Evolutionary conservation across 2,888 invertebrate genomes (phyloP), one percentile per base, ranked within the genome.

Genomic region (Temnothorax rugatulus): DNA sequence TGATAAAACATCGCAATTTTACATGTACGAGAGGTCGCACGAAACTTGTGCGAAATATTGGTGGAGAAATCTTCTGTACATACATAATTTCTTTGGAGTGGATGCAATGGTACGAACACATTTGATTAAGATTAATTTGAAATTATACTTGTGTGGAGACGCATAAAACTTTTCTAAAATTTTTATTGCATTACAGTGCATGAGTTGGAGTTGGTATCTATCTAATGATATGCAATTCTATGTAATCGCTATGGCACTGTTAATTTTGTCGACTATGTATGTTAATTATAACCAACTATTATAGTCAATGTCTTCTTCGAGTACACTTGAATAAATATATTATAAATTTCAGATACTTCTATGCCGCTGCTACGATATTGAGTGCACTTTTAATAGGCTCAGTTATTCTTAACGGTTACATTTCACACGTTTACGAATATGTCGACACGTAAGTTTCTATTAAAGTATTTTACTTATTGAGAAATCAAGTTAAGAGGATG

Each of bases 381-480:
- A 21, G 54, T 21, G 21, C 11, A 54, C 21, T 54, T 11, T 54
- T 54, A 54, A 54, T 54, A 21, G 54, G 21, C 21, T 54, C 21
- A 0, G 11, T 21, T 21, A 54, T 54, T 4, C 21, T 54, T 21
- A 21, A 21, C 11, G 54, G 54, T 21, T 54, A 54, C 21, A 54
- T 21, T 54, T 54, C 54, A 11, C 21, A 54, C 11, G 11, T 64
- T 41, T 34, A 82, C 21, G 29, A n/a, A 82, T 63, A 44, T 21
- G 8, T 9, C 0, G 13, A 95, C 95, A 57, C 25, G 57, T 95
- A 93, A 95, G 95, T 85, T n/a, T n/a, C n/a, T 21, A 85, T 50
- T 18, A 4, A 50, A 59, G 61, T 25, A 29, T 34, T 34, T 15
- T 87, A 71, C 69, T 54, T 5, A 57, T 18, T 21, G 8, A 25